Evolutionary conservation across 2,888 invertebrate species (phyloP).

Genomic region (Dichetophora obliterata): DNA sequence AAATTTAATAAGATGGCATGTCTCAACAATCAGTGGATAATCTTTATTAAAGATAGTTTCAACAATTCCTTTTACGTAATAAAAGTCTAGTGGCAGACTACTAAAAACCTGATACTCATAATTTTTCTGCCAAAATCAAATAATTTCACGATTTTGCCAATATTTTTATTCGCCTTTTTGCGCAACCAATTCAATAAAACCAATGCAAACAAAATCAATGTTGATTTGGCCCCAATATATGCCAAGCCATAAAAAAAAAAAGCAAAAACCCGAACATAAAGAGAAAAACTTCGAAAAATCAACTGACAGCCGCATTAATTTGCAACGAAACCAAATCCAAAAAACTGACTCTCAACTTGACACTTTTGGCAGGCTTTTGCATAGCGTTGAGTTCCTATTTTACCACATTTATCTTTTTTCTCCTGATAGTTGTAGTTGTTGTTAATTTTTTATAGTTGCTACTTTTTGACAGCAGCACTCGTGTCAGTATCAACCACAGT

Average conservation of each 20-base stretch:
- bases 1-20: too few relatives aligned
- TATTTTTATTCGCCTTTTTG: neutral
- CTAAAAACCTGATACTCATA: too few relatives aligned
- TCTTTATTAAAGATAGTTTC: too few relatives aligned
- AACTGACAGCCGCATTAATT: slow-evolving; percentile 41
- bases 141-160: neutral
- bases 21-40: too few relatives aligned
- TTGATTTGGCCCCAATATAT: neutral
- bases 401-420: slow-evolving; percentile 37
- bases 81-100: too few relatives aligned
- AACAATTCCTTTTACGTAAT: too few relatives aligned
- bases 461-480: slow-evolving; percentile 9
- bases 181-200: neutral
- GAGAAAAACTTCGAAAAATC: neutral
- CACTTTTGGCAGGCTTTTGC: slow-evolving; percentile 46
- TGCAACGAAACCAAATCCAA: slow-evolving; percentile 47
- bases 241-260: slow-evolving; percentile 15
- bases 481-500: slow-evolving; percentile 32
- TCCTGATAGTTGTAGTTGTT: slow-evolving; percentile 41
- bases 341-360: slow-evolving; percentile 51
- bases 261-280: neutral
- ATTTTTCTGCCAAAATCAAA: neutral
- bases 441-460: slow-evolving; percentile 17
- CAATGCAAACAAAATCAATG: too few relatives aligned
- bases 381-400: slow-evolving; percentile 16